These are phyloP conservation scores for Sclerurus mexicanus DNA, from an alignment of 2,113 vertebrate genomes.

Conservation along the genomic window DNA sequence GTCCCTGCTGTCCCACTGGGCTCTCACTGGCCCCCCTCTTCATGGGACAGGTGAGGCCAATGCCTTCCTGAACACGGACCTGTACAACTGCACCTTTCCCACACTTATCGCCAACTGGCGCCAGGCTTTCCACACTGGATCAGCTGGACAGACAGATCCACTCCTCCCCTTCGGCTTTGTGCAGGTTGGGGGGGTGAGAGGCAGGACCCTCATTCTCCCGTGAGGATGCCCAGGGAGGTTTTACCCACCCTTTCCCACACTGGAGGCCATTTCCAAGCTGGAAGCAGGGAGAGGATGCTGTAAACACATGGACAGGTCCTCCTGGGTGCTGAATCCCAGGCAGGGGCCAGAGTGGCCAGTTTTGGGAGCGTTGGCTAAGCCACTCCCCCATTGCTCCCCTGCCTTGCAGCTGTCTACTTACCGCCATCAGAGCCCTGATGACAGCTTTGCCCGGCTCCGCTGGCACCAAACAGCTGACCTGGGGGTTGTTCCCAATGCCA, in stretches of 20 bases:
- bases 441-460: conserved; percentile 79
- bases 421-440: accelerated
- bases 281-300: not conserved
- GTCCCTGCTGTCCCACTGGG: accelerated
- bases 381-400: not conserved
- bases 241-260: not conserved
- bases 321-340: not conserved
- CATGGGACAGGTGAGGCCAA: conserved; percentile 83
- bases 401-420: conserved; percentile 77
- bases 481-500: conserved; percentile 81
- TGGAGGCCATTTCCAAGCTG: not conserved
- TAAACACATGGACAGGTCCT: accelerated
- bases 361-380: not conserved
- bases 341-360: accelerated
- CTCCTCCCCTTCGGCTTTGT: conserved; percentile 92
- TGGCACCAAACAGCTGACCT: conserved; percentile 92
- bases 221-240: not conserved
- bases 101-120: conserved; percentile 90
- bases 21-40: not conserved
- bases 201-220: not conserved
- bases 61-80: conserved; percentile 66
- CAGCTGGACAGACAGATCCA: conserved; percentile 73
- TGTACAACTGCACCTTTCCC: conserved; percentile 89
- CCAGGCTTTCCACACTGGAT: conserved; percentile 77
- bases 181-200: conserved; percentile 72